Conservation (phyloP, 92 coral and sea anemone species). For the Porites lobata region DNA sequence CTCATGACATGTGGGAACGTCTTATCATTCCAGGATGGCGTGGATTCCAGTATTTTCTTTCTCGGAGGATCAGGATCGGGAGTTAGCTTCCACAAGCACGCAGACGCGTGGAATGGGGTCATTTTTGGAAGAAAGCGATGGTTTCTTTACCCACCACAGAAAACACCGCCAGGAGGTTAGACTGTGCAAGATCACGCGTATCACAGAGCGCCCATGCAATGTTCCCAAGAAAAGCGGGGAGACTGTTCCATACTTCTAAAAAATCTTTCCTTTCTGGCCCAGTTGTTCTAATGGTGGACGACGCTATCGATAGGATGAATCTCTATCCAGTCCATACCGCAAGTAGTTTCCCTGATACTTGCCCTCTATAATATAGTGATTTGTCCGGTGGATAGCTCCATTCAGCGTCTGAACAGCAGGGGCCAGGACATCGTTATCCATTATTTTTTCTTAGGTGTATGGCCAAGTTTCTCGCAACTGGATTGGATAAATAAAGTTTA, state of each 20-base stretch:
- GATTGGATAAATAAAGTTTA: constrained; percentile 75
- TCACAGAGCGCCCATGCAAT: not conserved
- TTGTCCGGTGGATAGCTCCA: not conserved
- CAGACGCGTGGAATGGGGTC: constrained; percentile 83
- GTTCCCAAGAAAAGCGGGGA: too few species aligned
- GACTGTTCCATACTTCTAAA: too few species aligned
- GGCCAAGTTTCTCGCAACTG: constrained; percentile 79
- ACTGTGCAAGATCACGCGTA: not conserved
- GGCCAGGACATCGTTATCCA: too few species aligned
- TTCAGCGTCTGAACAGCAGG: too few species aligned
- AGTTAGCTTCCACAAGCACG: constrained; percentile 79
- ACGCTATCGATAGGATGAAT: too few species aligned
- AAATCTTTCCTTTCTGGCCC: too few species aligned
- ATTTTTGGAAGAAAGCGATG: constrained; percentile 76
- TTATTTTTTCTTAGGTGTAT: constrained; percentile 33
- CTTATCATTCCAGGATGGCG: constrained; percentile 40
- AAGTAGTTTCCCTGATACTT: not conserved
- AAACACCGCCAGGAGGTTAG: constrained; percentile 79
- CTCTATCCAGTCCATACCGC: too few species aligned
- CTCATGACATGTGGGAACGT: too few species aligned
- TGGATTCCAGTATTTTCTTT: constrained; percentile 72
- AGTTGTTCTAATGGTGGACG: too few species aligned
- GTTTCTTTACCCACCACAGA: constrained; percentile 73
- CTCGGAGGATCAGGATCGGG: constrained; percentile 81
- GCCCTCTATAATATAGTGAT: not conserved